phyloP scores from a whole-genome alignment of 2,888 invertebrate genomes.

The Eupithecia tripunctaria region DNA sequence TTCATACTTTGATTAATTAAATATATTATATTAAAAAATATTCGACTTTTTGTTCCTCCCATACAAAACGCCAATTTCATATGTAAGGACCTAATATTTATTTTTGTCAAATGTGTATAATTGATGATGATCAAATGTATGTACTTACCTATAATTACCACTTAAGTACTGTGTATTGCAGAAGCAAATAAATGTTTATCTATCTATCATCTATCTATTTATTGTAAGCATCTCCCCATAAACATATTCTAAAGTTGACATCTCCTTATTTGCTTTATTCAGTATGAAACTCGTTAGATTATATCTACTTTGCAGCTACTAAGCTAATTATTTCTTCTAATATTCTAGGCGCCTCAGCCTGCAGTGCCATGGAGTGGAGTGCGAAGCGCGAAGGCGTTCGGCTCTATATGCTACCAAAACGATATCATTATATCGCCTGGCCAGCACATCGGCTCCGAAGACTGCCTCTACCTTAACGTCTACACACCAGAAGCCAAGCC shows the following conservation, averaged over 20 bases:
- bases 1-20: no score
- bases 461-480: constrained; percentile 74
- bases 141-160: no score
- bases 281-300: not conserved
- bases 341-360: constrained; percentile 65
- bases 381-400: constrained; percentile 63
- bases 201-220: no score
- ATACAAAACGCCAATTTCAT: no score
- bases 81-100: no score
- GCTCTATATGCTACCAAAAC: constrained; percentile 59
- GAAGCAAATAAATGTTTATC: no score
- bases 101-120: no score
- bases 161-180: no score
- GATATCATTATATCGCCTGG: constrained; percentile 42
- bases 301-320: not conserved
- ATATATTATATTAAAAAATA: no score
- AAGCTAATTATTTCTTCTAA: not conserved
- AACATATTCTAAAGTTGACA: not conserved
- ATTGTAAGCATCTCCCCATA: no score
- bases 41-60: no score
- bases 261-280: not conserved
- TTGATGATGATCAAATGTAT: no score
- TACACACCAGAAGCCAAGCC: constrained; percentile 65
- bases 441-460: constrained; percentile 57
- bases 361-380: constrained; percentile 66